Evolutionary conservation across 2,113 vertebrate species (phyloP).

Genomic region (Lucifuga dentata): DNA sequence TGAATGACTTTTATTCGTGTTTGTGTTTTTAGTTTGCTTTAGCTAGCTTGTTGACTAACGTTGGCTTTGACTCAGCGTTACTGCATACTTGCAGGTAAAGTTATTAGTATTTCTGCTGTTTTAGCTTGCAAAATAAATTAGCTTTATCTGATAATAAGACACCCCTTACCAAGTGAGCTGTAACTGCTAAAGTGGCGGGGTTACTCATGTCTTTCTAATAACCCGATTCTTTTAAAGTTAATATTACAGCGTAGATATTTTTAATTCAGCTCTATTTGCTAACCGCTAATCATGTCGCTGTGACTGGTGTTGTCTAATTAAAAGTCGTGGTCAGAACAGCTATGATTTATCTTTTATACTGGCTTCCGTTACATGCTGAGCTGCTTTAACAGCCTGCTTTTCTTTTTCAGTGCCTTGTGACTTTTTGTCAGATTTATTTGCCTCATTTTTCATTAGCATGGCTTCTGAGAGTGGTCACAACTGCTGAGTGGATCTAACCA

Average conservation of each 20-base stretch:
- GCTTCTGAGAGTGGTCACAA: not conserved
- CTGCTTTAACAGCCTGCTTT: not conserved
- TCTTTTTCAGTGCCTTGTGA: not conserved
- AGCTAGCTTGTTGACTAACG: conserved; percentile 53
- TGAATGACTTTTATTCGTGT: not conserved
- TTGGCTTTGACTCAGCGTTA: conserved; percentile 26
- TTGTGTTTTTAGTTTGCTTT: conserved; percentile 15
- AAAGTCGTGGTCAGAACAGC: not conserved
- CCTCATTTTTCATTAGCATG: conserved; percentile 33
- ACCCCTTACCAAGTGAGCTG: too few relatives aligned
- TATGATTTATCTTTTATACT: not conserved
- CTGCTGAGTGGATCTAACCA: not conserved
- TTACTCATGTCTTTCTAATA: not conserved
- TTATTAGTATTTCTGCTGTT: not conserved
- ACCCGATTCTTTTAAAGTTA: not conserved
- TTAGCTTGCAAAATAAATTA: too few relatives aligned
- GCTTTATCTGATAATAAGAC: too few relatives aligned
- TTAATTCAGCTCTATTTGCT: not conserved
- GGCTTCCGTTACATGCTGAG: not conserved
- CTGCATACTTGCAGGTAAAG: not conserved
- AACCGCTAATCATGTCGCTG: conserved; percentile 4
- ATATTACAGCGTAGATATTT: too few relatives aligned
- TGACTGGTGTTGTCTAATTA: too few relatives aligned
- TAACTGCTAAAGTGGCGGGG: not conserved
- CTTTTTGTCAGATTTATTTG: conserved; percentile 14